Percentiles rank a stretch among this genome's conserved stretches.
Evolutionary conservation across 2,888 invertebrate genomes (phyloP).

Genomic region (Morpho achilles): DNA sequence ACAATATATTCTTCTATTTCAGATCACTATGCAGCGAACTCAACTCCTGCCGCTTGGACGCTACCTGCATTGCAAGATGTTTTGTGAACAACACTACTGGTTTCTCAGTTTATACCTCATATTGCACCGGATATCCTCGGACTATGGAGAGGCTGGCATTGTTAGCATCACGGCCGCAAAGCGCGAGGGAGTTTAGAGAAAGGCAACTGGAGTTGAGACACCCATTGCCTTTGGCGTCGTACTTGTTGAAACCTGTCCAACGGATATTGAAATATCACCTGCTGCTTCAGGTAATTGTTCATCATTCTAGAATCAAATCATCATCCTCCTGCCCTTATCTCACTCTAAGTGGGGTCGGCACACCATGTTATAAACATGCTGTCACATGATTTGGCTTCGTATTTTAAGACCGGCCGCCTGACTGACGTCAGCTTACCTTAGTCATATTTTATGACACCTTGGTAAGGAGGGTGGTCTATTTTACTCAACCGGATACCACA

Average conservation of each 20-base stretch:
- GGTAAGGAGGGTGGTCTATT: no score
- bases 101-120: conserved; percentile 92
- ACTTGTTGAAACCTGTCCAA: conserved; percentile 96
- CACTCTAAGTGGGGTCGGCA: no score
- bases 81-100: conserved; percentile 90
- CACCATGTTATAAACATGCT: no score
- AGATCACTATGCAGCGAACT: conserved; percentile 88
- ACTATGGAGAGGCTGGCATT: conserved; percentile 93
- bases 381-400: no score
- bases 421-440: no score
- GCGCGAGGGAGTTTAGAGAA: conserved; percentile 85
- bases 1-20: conserved; percentile 34
- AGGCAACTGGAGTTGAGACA: conserved; percentile 90
- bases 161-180: conserved; percentile 85
- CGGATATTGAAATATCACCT: conserved; percentile 97
- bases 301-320: no score
- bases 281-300: conserved; percentile 86
- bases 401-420: no score
- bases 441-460: no score
- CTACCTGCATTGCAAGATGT: conserved; percentile 88
- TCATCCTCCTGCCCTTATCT: no score
- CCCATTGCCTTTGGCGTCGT: conserved; percentile 94
- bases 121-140: conserved; percentile 96
- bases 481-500: no score
- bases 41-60: conserved; percentile 86